Evolutionary conservation across 2,113 vertebrate genomes (phyloP).

Genomic region (Paraplagusia blochii): DNA sequence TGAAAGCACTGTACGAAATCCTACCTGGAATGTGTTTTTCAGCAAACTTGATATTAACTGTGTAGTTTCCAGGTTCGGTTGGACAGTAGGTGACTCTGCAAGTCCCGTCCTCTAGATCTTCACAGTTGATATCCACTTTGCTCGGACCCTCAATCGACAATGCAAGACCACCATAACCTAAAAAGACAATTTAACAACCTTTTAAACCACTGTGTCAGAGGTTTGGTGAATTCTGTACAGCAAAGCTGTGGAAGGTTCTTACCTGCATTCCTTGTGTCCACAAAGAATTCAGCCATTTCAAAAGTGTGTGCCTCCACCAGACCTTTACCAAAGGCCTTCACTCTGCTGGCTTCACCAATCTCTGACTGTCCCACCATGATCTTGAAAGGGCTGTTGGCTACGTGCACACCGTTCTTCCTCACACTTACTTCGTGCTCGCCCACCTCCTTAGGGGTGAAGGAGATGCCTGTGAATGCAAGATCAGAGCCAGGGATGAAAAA

Average conservation of each 20-base stretch:
- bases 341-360: slow-evolving; percentile 91
- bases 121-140: slow-evolving; percentile 98
- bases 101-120: slow-evolving; percentile 92
- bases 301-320: slow-evolving; percentile 88
- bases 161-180: slow-evolving; percentile 92
- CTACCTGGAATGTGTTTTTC: slow-evolving; percentile 93
- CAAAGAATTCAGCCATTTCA: slow-evolving; percentile 91
- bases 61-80: slow-evolving; percentile 93
- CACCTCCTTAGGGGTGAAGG: slow-evolving; percentile 97
- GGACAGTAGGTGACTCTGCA: slow-evolving; percentile 97
- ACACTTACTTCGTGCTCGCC: slow-evolving; percentile 96
- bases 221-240: no score
- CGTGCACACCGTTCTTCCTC: slow-evolving; percentile 85
- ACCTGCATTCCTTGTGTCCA: slow-evolving; percentile 95
- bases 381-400: slow-evolving; percentile 98
- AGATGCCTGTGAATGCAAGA: slow-evolving; percentile 80
- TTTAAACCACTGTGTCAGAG: no score
- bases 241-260: neutral
- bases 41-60: slow-evolving; percentile 95
- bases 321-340: slow-evolving; percentile 89
- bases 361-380: slow-evolving; percentile 93
- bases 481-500: neutral
- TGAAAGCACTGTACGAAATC: neutral
- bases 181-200: neutral
- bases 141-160: slow-evolving; percentile 96